These are phyloP conservation scores for Drosophila koepferae DNA, from an alignment of 2,888 invertebrate genomes.

Conservation along the genomic window DNA sequence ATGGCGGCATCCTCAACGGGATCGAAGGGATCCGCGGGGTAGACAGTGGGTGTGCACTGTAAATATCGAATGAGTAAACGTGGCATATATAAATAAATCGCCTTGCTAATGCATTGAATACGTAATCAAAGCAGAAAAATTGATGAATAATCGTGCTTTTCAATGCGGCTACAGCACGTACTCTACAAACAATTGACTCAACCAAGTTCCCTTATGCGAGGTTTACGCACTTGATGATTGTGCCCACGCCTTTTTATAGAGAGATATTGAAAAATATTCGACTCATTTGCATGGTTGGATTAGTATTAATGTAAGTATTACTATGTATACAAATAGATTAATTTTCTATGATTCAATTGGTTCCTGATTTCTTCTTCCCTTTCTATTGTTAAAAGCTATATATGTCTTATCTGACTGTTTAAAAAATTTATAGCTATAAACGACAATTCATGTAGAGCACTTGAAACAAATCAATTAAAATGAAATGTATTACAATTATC, in stretches of 20 bases:
- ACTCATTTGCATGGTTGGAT: background rate
- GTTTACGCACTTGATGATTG: conserved; percentile 2
- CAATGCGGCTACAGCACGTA: conserved; percentile 33
- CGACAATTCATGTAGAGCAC: background rate
- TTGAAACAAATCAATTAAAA: conserved; percentile 28
- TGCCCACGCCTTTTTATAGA: background rate
- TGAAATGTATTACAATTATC: conserved; percentile 12
- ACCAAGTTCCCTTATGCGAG: conserved; percentile 2
- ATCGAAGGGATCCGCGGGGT: conserved; percentile 94
- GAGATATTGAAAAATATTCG: background rate
- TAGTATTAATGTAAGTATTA: background rate
- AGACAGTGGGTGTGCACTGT: conserved; percentile 95
- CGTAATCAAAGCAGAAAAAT: conserved; percentile 1
- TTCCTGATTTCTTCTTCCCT: too few relatives aligned
- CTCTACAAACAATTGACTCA: conserved; percentile 32
- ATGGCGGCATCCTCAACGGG: conserved; percentile 93
- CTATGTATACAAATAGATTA: background rate
- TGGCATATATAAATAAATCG: background rate
- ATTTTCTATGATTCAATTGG: background rate
- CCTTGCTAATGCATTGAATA: conserved; percentile 32
- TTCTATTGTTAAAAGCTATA: background rate
- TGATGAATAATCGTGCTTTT: conserved; percentile 12
- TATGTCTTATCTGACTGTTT: conserved; percentile 3
- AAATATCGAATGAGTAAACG: conserved; percentile 23
- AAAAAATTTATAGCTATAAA: background rate